These are phyloP conservation scores for Channa striata DNA, from an alignment of 2,797 vertebrate genomes.

Conservation along the genomic window DNA sequence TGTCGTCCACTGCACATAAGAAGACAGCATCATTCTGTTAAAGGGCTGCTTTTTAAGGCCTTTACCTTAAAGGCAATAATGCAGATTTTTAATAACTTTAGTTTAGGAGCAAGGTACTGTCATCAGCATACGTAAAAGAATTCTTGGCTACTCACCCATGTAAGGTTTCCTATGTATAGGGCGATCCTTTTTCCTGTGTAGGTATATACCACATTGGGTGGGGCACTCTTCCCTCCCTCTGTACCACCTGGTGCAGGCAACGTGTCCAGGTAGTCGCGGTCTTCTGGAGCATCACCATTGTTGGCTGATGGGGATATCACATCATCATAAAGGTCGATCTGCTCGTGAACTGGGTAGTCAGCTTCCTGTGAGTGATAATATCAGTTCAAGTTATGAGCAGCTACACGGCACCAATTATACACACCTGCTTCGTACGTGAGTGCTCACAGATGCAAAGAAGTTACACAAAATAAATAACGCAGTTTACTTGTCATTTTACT, in stretches of 20 bases:
- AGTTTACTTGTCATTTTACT: no score
- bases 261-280: slow-evolving; percentile 96
- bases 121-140: neutral
- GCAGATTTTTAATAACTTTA: neutral
- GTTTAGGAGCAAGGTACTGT: neutral
- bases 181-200: slow-evolving; percentile 98
- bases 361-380: slow-evolving; percentile 86
- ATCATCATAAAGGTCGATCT: slow-evolving; percentile 98
- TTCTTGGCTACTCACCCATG: slow-evolving; percentile 89
- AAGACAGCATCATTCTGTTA: neutral
- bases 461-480: no score
- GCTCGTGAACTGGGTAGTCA: slow-evolving; percentile 97
- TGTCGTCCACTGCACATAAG: slow-evolving; percentile 93
- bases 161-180: slow-evolving; percentile 97
- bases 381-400: neutral
- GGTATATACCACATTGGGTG: slow-evolving; percentile 93
- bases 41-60: neutral
- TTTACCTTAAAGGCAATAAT: neutral
- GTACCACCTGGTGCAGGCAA: slow-evolving; percentile 91
- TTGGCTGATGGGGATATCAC: slow-evolving; percentile 99
- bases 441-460: no score
- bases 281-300: slow-evolving; percentile 98
- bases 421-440: no score
- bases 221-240: slow-evolving; percentile 93
- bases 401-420: neutral